A percentile compares a stretch with the other conserved stretches of the same genome.
phyloP scores from a whole-genome alignment of 2,797 vertebrate species.

The Sebastes steindachneri region DNA sequence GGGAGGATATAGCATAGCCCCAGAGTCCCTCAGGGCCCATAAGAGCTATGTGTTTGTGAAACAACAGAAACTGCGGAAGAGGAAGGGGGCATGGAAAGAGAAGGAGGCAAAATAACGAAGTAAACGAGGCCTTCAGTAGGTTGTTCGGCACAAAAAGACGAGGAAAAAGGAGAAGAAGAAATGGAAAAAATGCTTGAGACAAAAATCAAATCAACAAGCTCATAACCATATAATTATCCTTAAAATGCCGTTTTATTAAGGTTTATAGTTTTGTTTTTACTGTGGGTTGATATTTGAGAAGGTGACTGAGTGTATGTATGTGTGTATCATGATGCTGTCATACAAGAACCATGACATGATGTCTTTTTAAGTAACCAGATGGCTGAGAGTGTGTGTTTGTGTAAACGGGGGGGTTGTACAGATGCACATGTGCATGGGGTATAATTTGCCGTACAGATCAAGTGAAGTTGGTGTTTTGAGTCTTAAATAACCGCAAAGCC shows the following conservation, averaged over 20 bases:
- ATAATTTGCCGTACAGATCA: constrained; percentile 16
- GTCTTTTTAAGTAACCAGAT: constrained; percentile 55
- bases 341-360: constrained; percentile 20
- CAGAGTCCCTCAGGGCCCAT: constrained; percentile 63
- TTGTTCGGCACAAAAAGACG: constrained; percentile 12
- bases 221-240: neutral
- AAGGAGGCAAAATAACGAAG: constrained; percentile 46
- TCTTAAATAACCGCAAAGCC: constrained; percentile 10
- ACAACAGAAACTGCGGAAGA: constrained; percentile 68
- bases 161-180: neutral
- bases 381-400: constrained; percentile 27
- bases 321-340: constrained; percentile 24
- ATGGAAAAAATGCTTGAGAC: neutral
- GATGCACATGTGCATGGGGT: constrained; percentile 42
- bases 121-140: constrained; percentile 26
- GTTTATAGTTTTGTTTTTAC: neutral
- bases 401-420: constrained; percentile 19
- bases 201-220: neutral
- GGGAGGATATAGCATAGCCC: constrained; percentile 73
- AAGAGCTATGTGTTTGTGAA: constrained; percentile 72
- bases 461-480: constrained; percentile 21
- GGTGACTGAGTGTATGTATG: neutral
- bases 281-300: neutral
- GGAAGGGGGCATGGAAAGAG: constrained; percentile 48
- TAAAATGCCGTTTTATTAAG: neutral